Evolutionary conservation across 2,888 invertebrate species (phyloP), one percentile per base, ranked within the genome.

Genomic region (Zootermopsis nevadensis): DNA sequence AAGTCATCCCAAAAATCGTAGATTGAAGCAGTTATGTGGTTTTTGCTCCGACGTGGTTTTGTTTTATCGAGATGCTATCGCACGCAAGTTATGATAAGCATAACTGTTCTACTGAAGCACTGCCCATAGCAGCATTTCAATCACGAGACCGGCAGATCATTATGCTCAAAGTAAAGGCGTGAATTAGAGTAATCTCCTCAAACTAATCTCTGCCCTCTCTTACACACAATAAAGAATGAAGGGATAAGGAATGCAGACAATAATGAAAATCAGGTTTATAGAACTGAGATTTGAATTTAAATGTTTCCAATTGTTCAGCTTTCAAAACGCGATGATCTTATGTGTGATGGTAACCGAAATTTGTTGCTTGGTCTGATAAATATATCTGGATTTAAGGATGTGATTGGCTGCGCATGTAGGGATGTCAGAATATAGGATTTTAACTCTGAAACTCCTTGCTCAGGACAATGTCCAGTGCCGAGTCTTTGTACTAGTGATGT

Each of bases 131-230:
- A 60, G 60, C n/a, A 60, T n/a, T 60, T 60, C 60, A 60, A 27
- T 60, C 60, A 60, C 3, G 60, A 60, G 27, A 27, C 27, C 48
- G 77, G 77, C 77, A 48, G 77, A 38, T 48, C 77, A 38, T 19
- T 12, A 35, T 30, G 48, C 77, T 77, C 77, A 77, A 77, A 77
- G 48, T 27, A 38, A 35, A 48, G 77, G 77, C n/a, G 48, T 77
- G 77, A 77, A 77, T 77, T 77, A 77, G 77, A 48, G 27, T 77
- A 77, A 77, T 77, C 77, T 77, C n/a, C 38, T 19, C 42, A 48
- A 27, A 19, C 77, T 27, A 6, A 60, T 60, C 60, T 60, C 60
- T 27, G 27, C 60, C n/a, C 48, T 48, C 48, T 48, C 15, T 48
- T 48, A 48, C 48, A 48, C 19, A 48, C 48, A 48, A 48, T 48